Base-by-base conservation (phyloP, 1,140 invertebrate genomes). In the Diorhabda carinulata region DNA sequence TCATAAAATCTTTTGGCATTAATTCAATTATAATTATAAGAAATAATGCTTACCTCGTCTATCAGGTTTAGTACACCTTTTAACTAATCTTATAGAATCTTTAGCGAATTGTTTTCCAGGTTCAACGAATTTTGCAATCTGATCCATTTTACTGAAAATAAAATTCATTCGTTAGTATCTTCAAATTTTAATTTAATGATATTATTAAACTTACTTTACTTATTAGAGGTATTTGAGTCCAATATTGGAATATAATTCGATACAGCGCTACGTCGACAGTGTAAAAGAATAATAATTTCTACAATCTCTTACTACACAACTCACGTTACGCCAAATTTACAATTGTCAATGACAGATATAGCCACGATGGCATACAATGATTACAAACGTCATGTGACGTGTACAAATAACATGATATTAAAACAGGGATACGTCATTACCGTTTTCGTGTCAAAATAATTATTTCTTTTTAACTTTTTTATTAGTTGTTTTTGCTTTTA, bases 11-110 rank as follows among this genome's bases (percentile, higher is more conserved):
- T 25, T 25, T 25, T 25, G 25, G 25, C 25, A 25, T 25, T 25
- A 25, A 25, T 25, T 25, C 25, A 25, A 25, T 25, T 25, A 25
- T 25, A 1, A 25, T 25, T 25, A 56, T 80, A 78, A 61, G 65
- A 68, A 61, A 77, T 5, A 3, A 43, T 57, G 72, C 75, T 78
- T 86, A 97, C 95, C 96, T 93, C 97, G 99, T 79, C 97, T 89
- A 82, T 99, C 98, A 61, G 98, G 98, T 83, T 99, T 99, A 61
- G 98, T 99, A 83, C 98, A 99, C 82, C 98, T 92, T 84, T 99
- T 99, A 1, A 99, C 95, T 77, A 99, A 87, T 82, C 98, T 87
- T 74, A 95, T 89, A 9, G 98, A 99, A 82, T 99, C 98, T 84
- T 99, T 99, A 76, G 95, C 88, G 82, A 99, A 99, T 78, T 96